Evolutionary conservation across 2,797 vertebrate genomes (phyloP).

Genomic region (Enteromius viviparus): DNA sequence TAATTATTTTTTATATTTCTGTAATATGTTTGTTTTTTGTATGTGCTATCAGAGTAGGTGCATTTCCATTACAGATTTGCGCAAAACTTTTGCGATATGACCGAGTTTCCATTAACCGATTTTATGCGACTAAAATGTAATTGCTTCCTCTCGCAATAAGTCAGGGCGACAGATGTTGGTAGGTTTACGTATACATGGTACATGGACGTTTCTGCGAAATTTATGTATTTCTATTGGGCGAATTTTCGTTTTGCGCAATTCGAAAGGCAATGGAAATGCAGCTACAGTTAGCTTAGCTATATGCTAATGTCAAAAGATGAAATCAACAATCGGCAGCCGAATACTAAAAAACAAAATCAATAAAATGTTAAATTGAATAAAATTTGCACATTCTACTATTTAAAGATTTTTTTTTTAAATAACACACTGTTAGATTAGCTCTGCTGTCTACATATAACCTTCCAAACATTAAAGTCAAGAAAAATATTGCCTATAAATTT

Average conservation of each 20-base stretch:
- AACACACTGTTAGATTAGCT: background rate
- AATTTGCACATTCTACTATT: background rate
- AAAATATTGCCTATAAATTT: background rate
- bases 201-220: background rate
- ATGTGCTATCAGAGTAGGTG: background rate
- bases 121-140: background rate
- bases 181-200: background rate
- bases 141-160: background rate
- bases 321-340: background rate
- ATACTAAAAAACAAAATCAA: background rate
- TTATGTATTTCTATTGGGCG: too few species aligned
- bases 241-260: background rate
- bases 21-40: background rate
- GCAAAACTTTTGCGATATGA: background rate
- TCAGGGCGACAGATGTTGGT: background rate
- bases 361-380: background rate
- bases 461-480: background rate
- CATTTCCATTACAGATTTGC: background rate
- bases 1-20: background rate
- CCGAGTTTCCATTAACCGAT: background rate
- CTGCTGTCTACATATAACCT: too few species aligned
- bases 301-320: background rate
- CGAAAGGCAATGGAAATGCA: background rate
- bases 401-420: background rate
- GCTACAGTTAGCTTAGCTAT: background rate